Percentiles rank a stretch among this genome's conserved stretches.
Conservation (phyloP, 2,888 invertebrate species). For the Rotaria magnacalcarata region DNA sequence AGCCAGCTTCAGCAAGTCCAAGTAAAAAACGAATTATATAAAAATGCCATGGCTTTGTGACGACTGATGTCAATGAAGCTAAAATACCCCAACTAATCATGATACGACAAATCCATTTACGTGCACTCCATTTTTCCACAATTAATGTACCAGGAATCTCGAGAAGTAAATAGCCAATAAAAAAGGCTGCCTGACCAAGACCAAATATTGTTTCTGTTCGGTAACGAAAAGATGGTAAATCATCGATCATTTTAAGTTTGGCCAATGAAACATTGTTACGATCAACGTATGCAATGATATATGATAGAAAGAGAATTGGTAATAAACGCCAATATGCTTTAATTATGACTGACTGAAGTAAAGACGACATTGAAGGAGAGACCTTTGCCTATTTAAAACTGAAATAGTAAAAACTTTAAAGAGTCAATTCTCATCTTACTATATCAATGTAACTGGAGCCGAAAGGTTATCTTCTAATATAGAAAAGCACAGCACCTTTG, state of each 20-base stretch:
- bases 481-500: too few relatives aligned
- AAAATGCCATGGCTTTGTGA: conserved; percentile 27
- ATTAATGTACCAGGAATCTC: conserved; percentile 25
- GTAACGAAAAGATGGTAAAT: neutral
- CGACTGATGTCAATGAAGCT: neutral
- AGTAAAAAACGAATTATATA: conserved; percentile 17
- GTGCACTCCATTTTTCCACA: conserved; percentile 15
- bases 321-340: conserved; percentile 27
- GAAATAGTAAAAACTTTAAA: neutral
- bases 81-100: conserved; percentile 29
- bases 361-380: neutral
- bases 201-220: neutral
- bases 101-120: conserved; percentile 32
- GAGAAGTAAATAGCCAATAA: conserved; percentile 1
- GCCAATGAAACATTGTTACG: conserved; percentile 17
- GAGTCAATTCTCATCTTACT: neutral
- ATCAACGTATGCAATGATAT: conserved; percentile 30
- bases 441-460: neutral
- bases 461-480: neutral
- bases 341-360: neutral
- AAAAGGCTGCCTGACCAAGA: neutral
- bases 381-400: neutral
- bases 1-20: conserved; percentile 14
- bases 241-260: conserved; percentile 28
- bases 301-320: conserved; percentile 13